A percentile compares a stretch with the other conserved stretches of the same genome.
Evolutionary conservation across 92 coral and sea anemone genomes (phyloP).

Genomic region (Siderastrea siderea): DNA sequence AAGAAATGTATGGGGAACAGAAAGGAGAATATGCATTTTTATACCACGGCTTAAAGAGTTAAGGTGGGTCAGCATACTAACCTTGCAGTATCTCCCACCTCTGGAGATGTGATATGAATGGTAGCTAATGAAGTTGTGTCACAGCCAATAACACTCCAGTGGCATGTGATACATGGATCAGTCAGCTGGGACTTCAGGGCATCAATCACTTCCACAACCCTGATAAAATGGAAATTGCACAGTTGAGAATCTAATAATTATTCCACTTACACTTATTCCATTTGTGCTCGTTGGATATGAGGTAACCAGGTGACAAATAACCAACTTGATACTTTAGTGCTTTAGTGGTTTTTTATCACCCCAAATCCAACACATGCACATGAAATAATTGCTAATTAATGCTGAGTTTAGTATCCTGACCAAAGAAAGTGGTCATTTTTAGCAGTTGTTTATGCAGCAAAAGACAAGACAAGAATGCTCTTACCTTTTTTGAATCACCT

Average conservation of each 20-base stretch:
- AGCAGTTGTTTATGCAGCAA: neutral
- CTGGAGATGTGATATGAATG: conserved; percentile 82
- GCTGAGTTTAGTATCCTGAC: too few species aligned
- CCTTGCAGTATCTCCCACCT: conserved; percentile 77
- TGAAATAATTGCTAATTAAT: too few species aligned
- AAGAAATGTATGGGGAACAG: too few species aligned
- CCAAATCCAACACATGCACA: too few species aligned
- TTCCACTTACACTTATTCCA: too few species aligned
- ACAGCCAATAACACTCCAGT: conserved; percentile 90
- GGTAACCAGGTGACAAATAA: too few species aligned
- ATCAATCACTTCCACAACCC: conserved; percentile 83
- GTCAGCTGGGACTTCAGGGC: conserved; percentile 65
- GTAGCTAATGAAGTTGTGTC: conserved; percentile 78
- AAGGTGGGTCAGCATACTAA: conserved; percentile 14
- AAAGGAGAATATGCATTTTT: too few species aligned
- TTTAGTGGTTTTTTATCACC: too few species aligned
- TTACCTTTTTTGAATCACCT: conserved; percentile 81
- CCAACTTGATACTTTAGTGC: too few species aligned
- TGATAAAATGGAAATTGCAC: conserved; percentile 4
- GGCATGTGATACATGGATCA: conserved; percentile 88
- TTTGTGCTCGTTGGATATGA: too few species aligned
- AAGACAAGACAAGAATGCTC: neutral
- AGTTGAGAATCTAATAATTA: too few species aligned
- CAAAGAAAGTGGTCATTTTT: neutral
- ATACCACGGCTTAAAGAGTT: too few species aligned